A percentile compares a stretch with the other conserved stretches of the same genome.
Conservation (phyloP, 2,888 invertebrate species). For the Rutpela maculata region DNA sequence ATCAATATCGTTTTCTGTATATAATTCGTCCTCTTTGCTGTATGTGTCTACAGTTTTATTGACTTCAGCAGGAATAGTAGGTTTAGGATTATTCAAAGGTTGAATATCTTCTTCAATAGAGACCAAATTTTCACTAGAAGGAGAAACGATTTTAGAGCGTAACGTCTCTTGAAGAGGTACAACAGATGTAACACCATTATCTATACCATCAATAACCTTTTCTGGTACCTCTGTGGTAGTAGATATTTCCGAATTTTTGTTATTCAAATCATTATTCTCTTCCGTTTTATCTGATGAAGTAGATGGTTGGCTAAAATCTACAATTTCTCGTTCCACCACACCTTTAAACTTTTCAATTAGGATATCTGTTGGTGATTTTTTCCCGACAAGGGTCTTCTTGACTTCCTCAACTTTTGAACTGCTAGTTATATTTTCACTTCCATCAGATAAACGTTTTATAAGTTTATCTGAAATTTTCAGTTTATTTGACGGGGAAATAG, state of each 20-base stretch:
- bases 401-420: constrained; percentile 46
- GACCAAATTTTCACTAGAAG: not conserved
- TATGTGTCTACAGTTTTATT: not conserved
- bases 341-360: constrained; percentile 45
- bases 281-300: constrained; percentile 18
- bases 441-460: constrained; percentile 67
- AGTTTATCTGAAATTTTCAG: constrained; percentile 68
- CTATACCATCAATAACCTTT: constrained; percentile 1
- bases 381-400: constrained; percentile 39
- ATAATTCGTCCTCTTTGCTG: not conserved
- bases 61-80: not conserved
- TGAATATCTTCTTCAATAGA: not conserved
- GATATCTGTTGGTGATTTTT: constrained; percentile 44
- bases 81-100: not conserved
- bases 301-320: constrained; percentile 29
- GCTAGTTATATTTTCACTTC: constrained; percentile 37
- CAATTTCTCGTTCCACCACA: constrained; percentile 34
- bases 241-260: constrained; percentile 7
- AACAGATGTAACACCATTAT: not conserved
- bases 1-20: not conserved
- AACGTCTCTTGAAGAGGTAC: not conserved
- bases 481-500: constrained; percentile 65
- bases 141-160: not conserved
- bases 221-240: constrained; percentile 7
- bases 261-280: constrained; percentile 5